phyloP scores from a whole-genome alignment of 2,797 vertebrate species.

The Tadarida brasiliensis region DNA sequence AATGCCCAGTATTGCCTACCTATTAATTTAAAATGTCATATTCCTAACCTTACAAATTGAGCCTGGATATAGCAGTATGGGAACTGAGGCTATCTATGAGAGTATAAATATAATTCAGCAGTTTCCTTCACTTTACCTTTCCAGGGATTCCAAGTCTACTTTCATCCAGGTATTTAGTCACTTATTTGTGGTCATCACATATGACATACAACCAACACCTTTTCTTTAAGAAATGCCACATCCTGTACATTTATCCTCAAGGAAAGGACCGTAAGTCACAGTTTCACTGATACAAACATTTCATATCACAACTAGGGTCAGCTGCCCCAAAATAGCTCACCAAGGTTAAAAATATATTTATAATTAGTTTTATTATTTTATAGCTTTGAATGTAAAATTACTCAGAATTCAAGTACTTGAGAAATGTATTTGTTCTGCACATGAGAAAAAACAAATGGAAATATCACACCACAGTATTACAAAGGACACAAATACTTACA shows the following conservation, averaged over 20 bases:
- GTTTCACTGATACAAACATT: not conserved
- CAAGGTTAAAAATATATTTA: conserved; percentile 25
- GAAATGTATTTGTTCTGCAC: not conserved
- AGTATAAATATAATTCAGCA: not conserved
- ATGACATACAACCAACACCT: not conserved
- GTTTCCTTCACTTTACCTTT: conserved; percentile 46
- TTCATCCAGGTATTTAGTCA: not conserved
- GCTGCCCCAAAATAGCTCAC: not conserved
- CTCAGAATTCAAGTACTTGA: not conserved
- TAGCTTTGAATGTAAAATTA: conserved; percentile 53
- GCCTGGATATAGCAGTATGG: not conserved
- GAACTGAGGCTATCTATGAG: not conserved
- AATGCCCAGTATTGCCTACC: not conserved
- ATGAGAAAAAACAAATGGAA: not conserved
- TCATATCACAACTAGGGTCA: not conserved
- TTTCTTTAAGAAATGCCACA: conserved; percentile 57
- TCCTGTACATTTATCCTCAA: conserved; percentile 25
- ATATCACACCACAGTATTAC: not conserved
- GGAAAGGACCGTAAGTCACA: not conserved
- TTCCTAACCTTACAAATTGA: conserved; percentile 19
- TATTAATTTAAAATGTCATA: conserved; percentile 34
- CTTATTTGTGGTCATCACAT: not conserved
- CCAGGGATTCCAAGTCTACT: not conserved
- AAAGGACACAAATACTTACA: conserved; percentile 91
- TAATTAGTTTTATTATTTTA: conserved; percentile 51